Evolutionary conservation across 2,113 vertebrate genomes (phyloP).

Genomic region (Microcebus murinus): DNA sequence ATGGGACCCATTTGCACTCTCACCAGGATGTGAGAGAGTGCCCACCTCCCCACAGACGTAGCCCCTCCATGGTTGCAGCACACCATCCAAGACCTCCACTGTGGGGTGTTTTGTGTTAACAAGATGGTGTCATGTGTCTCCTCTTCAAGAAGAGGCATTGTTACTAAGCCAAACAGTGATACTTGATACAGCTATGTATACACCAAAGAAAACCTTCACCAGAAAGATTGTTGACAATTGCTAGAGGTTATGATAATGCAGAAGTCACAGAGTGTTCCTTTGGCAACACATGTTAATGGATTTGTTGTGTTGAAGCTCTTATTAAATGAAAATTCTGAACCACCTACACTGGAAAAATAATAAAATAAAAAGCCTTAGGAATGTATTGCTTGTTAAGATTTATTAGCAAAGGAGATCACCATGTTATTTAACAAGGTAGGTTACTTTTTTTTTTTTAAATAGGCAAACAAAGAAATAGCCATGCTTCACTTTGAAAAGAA

Average conservation of each 20-base stretch:
- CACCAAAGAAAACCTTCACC: not conserved
- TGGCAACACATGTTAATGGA: not conserved
- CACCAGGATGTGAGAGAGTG: accelerated
- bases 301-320: not conserved
- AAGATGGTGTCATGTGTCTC: constrained; percentile 24
- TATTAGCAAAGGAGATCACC: not conserved
- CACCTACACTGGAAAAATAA: not conserved
- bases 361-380: not conserved
- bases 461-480: not conserved
- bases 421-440: not conserved
- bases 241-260: not conserved
- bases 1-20: not conserved
- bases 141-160: constrained; percentile 25
- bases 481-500: constrained; percentile 12
- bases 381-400: not conserved
- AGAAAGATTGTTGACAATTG: not conserved
- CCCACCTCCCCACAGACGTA: too few species aligned
- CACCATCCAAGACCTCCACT: not conserved
- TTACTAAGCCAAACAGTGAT: constrained; percentile 37
- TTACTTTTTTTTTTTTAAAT: not conserved
- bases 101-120: not conserved
- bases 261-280: not conserved
- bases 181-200: not conserved
- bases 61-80: not conserved
- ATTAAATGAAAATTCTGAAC: not conserved